Base-by-base conservation (phyloP, 2,888 invertebrate genomes). In the Actias luna region DNA sequence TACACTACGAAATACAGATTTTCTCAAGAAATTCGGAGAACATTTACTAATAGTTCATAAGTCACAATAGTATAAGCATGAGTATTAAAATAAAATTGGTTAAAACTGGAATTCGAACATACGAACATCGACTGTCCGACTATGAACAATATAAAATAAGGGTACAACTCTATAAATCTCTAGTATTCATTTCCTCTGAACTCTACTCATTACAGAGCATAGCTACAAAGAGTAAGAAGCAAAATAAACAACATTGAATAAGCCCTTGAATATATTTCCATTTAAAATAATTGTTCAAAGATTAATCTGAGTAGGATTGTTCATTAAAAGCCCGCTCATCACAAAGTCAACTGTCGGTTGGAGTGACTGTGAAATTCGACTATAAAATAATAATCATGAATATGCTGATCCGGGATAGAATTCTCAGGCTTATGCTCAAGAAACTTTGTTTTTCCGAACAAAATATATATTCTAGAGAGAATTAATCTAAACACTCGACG, bases 251-350 rank as follows among this genome's bases (percentile, higher is more conserved):
- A 22, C 22, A 46, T 7, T 46, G 8, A 46, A 46, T 10, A 46
- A 22, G 22, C 22, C 10, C 22, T 22, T 46, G 46, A 46, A 46
- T 46, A 22, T 46, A 46, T 46, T 46, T 22, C 12, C 46, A 46
- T 22, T 25, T 22, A 22, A 46, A 46, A 25, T 12, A 22, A 46
- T 67, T 67, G 69, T 63, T 69, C 74, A 69, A 74, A 74, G 72
- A 77, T 77, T 81, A 80, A 83, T 80, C 78, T 67, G 64, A 62
- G 46, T 62, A 64, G 76, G 73, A 84, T 83, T 82, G 83, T 83
- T 80, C 77, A 74, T 75, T 80, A 78, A 82, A 82, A 84, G 82
- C 79, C 69, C 77, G 66, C 71, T 71, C 75, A 70, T 67, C 73
- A 70, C 73, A 70, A 75, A 80, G 78, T 78, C 82, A 78, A 81